These are phyloP conservation scores for Entomobrya multifasciata DNA, from an alignment of 2,888 invertebrate genomes.

Conservation along the genomic window DNA sequence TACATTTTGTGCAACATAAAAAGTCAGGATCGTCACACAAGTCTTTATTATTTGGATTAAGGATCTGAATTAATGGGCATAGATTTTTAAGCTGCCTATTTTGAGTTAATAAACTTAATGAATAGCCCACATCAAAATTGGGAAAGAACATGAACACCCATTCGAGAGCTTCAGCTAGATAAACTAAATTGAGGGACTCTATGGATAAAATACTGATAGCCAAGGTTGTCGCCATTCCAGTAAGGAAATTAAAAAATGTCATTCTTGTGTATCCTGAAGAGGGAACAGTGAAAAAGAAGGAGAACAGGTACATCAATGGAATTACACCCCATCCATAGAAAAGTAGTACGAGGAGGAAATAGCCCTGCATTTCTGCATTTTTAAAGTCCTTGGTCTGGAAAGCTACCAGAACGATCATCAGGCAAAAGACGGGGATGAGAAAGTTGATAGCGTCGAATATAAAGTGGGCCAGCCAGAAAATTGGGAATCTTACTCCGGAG, in stretches of 20 bases:
- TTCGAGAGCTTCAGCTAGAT: slow-evolving; percentile 85
- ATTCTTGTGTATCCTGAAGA: slow-evolving; percentile 89
- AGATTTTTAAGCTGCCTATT: slow-evolving; percentile 81
- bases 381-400: slow-evolving; percentile 86
- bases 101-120: slow-evolving; percentile 81
- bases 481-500: slow-evolving; percentile 86
- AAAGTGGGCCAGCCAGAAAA: slow-evolving; percentile 87
- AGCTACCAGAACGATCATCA: slow-evolving; percentile 85
- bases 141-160: slow-evolving; percentile 88
- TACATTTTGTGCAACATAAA: too few species aligned
- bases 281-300: slow-evolving; percentile 87
- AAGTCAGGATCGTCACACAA: too few species aligned
- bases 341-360: slow-evolving; percentile 84
- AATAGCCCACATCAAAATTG: slow-evolving; percentile 85
- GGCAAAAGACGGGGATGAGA: slow-evolving; percentile 83
- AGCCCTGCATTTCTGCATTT: slow-evolving; percentile 83
- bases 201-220: slow-evolving; percentile 86
- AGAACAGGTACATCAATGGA: slow-evolving; percentile 87
- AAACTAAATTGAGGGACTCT: slow-evolving; percentile 84
- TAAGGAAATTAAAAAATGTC: slow-evolving; percentile 87
- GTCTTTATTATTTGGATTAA: slow-evolving; percentile 46
- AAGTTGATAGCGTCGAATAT: slow-evolving; percentile 87
- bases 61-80: slow-evolving; percentile 80
- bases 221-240: slow-evolving; percentile 88
- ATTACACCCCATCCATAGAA: slow-evolving; percentile 88